Conservation (phyloP, 2,888 invertebrate species). For the Drosophila incognita region DNA sequence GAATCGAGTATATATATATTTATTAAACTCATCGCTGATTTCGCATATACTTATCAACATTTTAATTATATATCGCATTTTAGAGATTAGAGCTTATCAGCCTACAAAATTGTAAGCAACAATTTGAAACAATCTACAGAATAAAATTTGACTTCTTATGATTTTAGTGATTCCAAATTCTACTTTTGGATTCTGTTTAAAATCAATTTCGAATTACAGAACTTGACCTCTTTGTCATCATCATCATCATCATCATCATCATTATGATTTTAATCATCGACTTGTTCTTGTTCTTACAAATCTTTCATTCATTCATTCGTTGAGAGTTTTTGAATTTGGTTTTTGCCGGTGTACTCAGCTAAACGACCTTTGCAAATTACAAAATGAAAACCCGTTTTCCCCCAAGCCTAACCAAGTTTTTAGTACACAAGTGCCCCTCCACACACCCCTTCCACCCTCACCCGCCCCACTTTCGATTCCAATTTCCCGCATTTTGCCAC, state of each 20-base stretch:
- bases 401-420: slow-evolving; percentile 7
- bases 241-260: background rate
- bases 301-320: background rate
- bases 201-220: background rate
- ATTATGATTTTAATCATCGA: background rate
- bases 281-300: background rate
- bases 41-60: background rate
- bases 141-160: background rate
- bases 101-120: background rate
- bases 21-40: background rate
- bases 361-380: slow-evolving; percentile 56
- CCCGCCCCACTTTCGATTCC: background rate
- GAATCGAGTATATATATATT: background rate
- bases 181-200: background rate
- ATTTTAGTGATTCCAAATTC: background rate
- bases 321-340: background rate
- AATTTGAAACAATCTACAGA: background rate
- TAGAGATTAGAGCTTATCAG: background rate
- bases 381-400: slow-evolving; percentile 43
- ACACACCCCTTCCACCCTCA: background rate
- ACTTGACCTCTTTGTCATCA: background rate
- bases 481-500: background rate
- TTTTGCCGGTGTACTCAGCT: slow-evolving; percentile 22
- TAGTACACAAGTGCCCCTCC: background rate
- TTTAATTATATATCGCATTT: background rate